Conservation (phyloP, 1,140 invertebrate species). For the Pseudomyrmex pallidus region DNA sequence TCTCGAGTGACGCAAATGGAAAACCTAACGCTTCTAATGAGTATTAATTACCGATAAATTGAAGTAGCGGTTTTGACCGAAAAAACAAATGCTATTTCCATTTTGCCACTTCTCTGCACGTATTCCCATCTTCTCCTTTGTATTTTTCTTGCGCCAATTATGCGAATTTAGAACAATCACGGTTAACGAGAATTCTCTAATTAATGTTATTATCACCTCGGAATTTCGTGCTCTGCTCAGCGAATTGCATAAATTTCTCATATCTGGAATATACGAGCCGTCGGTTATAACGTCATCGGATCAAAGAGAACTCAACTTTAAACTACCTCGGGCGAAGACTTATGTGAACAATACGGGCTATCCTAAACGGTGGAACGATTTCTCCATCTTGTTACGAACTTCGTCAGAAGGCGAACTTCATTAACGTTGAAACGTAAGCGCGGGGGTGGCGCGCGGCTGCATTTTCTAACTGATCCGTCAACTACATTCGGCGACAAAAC, state of each 20-base stretch:
- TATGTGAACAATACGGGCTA: conserved; percentile 29
- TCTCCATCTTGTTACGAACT: conserved; percentile 37
- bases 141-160: too few species aligned
- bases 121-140: too few species aligned
- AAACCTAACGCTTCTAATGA: too few species aligned
- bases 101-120: too few species aligned
- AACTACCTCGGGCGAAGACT: conserved; percentile 24
- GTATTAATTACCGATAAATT: too few species aligned
- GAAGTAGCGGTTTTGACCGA: too few species aligned
- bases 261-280: neutral
- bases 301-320: conserved; percentile 19
- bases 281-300: neutral
- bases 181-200: neutral
- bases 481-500: neutral
- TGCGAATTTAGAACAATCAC: too few species aligned
- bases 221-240: neutral
- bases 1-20: too few species aligned
- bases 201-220: neutral
- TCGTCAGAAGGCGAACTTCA: conserved; percentile 15
- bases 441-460: neutral
- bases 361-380: conserved; percentile 40
- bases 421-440: conserved; percentile 29
- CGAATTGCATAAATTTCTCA: neutral
- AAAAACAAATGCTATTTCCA: too few species aligned
- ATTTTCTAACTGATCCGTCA: conserved; percentile 27